These are phyloP conservation scores for Mayetiola destructor DNA, from an alignment of 2,888 invertebrate genomes.

Conservation along the genomic window DNA sequence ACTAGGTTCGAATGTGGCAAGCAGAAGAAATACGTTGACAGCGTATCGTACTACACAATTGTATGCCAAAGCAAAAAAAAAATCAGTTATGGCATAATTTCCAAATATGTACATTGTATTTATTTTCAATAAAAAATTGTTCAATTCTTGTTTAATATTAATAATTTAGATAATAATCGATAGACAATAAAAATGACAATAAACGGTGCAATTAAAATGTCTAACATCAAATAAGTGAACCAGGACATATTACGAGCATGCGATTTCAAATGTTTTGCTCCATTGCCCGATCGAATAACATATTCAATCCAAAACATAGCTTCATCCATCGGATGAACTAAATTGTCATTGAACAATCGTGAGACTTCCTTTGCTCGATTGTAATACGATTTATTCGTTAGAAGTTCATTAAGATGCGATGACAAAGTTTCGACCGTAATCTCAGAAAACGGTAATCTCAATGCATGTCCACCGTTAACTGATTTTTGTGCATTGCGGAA, in stretches of 20 bases:
- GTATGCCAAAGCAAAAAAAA: neutral
- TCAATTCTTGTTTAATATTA: neutral
- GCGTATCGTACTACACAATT: too few relatives aligned
- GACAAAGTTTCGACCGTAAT: slow-evolving; percentile 31
- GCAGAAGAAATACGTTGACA: too few relatives aligned
- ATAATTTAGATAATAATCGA: neutral
- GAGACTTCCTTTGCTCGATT: slow-evolving; percentile 36
- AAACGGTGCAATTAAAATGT: slow-evolving; percentile 28
- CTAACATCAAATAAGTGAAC: slow-evolving; percentile 35
- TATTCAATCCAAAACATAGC: slow-evolving; percentile 49
- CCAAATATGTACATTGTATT: neutral
- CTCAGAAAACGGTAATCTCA: slow-evolving; percentile 28
- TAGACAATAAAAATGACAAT: neutral
- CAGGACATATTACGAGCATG: slow-evolving; percentile 32
- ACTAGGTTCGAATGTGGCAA: too few relatives aligned
- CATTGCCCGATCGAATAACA: slow-evolving; percentile 35
- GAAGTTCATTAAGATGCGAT: slow-evolving; percentile 28
- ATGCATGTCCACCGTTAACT: slow-evolving; percentile 32
- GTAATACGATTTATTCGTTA: slow-evolving; percentile 31
- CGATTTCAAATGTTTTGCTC: slow-evolving; percentile 33
- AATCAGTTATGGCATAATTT: neutral
- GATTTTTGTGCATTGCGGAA: slow-evolving; percentile 32
- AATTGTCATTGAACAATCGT: slow-evolving; percentile 39
- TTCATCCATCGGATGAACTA: slow-evolving; percentile 40
- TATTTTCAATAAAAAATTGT: neutral